These are phyloP conservation scores for Phaonia tiefii DNA, from an alignment of 2,888 invertebrate species.

Conservation along the genomic window DNA sequence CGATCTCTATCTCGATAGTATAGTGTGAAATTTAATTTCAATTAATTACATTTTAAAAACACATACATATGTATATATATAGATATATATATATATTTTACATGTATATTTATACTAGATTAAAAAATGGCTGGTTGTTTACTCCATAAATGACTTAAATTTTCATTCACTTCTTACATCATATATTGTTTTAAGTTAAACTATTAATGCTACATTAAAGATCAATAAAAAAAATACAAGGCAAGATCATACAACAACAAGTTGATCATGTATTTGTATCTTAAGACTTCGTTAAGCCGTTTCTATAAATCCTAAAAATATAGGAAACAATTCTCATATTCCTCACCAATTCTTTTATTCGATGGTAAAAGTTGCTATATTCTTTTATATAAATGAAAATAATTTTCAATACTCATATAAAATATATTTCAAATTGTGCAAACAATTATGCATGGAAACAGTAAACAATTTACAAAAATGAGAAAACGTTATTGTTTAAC, in stretches of 20 bases:
- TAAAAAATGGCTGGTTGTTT: slow-evolving; percentile 52
- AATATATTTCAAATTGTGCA: slow-evolving; percentile 7
- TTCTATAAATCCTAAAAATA: not conserved
- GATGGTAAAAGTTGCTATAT: slow-evolving; percentile 55
- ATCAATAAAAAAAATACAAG: slow-evolving; percentile 53
- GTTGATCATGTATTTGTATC: slow-evolving; percentile 50
- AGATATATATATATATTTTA: no score
- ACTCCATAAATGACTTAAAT: slow-evolving; percentile 21
- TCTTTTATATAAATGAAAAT: slow-evolving; percentile 15
- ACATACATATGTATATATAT: slow-evolving; percentile 25
- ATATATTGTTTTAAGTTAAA: slow-evolving; percentile 36
- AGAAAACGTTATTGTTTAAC: not conserved
- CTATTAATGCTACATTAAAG: slow-evolving; percentile 46
- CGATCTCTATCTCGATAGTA: slow-evolving; percentile 26
- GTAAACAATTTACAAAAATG: slow-evolving; percentile 20
- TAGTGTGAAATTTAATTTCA: slow-evolving; percentile 49
- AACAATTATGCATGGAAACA: slow-evolving; percentile 11
- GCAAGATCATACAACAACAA: slow-evolving; percentile 61
- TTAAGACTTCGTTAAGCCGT: slow-evolving; percentile 6
- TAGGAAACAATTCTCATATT: not conserved
- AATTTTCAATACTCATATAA: not conserved
- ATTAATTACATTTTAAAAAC: slow-evolving; percentile 39
- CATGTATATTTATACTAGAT: no score
- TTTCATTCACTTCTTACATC: not conserved
- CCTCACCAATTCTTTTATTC: slow-evolving; percentile 45